Evolutionary conservation across 2,888 invertebrate species (phyloP), one percentile per base, ranked within the genome.

Genomic region (Leistus spinibarbis): DNA sequence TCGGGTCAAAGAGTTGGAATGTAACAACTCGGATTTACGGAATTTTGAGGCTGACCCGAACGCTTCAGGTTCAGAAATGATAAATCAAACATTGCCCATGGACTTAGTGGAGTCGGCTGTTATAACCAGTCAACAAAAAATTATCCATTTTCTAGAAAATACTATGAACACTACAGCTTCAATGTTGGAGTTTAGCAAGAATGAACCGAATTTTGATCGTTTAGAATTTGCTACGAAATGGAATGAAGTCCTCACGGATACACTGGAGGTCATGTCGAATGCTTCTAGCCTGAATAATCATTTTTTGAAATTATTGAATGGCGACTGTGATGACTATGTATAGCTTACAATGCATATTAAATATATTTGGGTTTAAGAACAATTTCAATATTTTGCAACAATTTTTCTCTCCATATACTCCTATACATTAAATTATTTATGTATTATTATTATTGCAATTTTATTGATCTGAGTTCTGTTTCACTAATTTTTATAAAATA

Each of bases 1-100:
- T 88, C 90, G 98, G 81, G 98, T 98, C 23, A 98, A 98, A 86
- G 98, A 98, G 88, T 88, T 98, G 75, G 95, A 95, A 56, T 65
- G 65, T 9, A 60, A 60, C 20, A 60, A 16, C 20, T 19, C 60
- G 16, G 60, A 60, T 17, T 60, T 17, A 0, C 17, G 5, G 13
- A 19, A 10, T 2, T 92, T 92, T 17, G 72, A 60, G 4, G 19
- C 40, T 40, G 40, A 40, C 4, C 40, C 40, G 2, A 40, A 40
- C 13, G 13, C 40, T 10, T 1, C 13, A 13, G 54, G n/a, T 22
- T n/a, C n/a, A n/a, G n/a, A n/a, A n/a, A n/a, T n/a, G n/a, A n/a
- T n/a, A 40, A 1, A 40, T 1, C 40, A 3, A 10, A 40, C 40
- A 40, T 7, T 40, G 40, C 13, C 40, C 7, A 40, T 40, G 3